Conservation (phyloP, 37 sponge, comb jelly and placozoan species). For the Hexactinellida sp. region DNA sequence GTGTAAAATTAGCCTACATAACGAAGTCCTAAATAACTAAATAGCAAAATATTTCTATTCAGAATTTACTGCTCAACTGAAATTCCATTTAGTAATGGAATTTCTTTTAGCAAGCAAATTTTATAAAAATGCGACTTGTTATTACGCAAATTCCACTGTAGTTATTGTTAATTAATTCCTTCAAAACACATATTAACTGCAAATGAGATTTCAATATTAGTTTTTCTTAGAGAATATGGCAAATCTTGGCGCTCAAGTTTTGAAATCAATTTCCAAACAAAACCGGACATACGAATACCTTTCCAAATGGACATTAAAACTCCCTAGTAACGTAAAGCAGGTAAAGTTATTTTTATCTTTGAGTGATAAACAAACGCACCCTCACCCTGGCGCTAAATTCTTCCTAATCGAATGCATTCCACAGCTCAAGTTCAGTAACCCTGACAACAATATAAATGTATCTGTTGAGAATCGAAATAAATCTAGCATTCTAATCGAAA, state of each 20-base stretch:
- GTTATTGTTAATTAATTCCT: too few relatives aligned
- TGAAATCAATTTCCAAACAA: not conserved
- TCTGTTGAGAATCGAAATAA: not conserved
- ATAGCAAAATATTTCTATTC: too few relatives aligned
- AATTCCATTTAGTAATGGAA: too few relatives aligned
- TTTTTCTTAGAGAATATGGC: too few relatives aligned
- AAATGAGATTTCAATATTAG: too few relatives aligned
- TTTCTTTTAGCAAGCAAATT: too few relatives aligned
- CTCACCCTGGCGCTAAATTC: not conserved
- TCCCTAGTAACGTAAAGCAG: not conserved
- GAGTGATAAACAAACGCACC: not conserved
- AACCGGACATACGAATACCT: not conserved
- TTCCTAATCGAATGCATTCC: constrained; percentile 14
- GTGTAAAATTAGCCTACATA: too few relatives aligned
- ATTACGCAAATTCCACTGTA: too few relatives aligned
- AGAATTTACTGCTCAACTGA: too few relatives aligned
- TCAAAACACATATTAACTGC: too few relatives aligned
- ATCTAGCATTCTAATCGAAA: not conserved
- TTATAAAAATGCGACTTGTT: too few relatives aligned
- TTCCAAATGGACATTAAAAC: not conserved
- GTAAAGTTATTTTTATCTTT: not conserved
- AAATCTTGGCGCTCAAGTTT: not conserved
- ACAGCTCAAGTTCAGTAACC: constrained; percentile 13
- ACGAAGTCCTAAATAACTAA: too few relatives aligned
- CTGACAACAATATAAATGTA: not conserved